Percentiles rank a stretch among this genome's conserved stretches.
Conservation (phyloP, 1,140 invertebrate species). For the Drosophila elegans region DNA sequence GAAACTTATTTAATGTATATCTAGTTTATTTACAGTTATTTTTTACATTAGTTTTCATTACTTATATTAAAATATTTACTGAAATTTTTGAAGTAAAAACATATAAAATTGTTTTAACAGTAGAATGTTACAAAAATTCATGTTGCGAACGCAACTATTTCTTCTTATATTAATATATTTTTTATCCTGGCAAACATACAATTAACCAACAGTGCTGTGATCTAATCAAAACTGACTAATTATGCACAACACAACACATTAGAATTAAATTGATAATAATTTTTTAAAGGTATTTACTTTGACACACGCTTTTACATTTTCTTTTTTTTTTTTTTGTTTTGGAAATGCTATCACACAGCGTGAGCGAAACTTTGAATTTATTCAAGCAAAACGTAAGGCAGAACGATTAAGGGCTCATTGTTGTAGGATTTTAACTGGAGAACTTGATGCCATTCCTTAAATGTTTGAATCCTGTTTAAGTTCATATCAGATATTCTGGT, state of each 20-base stretch:
- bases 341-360: conserved; percentile 24
- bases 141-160: neutral
- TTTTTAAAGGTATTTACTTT: neutral
- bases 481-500: neutral
- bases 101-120: conserved; percentile 31
- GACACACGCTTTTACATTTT: conserved; percentile 1
- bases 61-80: conserved; percentile 22
- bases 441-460: conserved; percentile 93
- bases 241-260: neutral
- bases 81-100: conserved; percentile 21
- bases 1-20: conserved; percentile 20
- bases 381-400: conserved; percentile 96
- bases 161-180: neutral
- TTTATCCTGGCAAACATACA: conserved; percentile 1
- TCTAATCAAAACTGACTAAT: conserved; percentile 4
- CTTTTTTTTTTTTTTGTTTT: conserved; percentile 4
- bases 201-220: conserved; percentile 3
- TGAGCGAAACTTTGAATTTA: conserved; percentile 79
- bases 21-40: conserved; percentile 72
- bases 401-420: conserved; percentile 91
- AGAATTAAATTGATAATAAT: neutral
- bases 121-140: conserved; percentile 43
- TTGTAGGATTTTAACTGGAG: conserved; percentile 89
- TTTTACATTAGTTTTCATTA: conserved; percentile 41
- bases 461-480: conserved; percentile 84